Evolutionary conservation across 2,113 vertebrate species (phyloP).

Genomic region (Hypanus sabinus): DNA sequence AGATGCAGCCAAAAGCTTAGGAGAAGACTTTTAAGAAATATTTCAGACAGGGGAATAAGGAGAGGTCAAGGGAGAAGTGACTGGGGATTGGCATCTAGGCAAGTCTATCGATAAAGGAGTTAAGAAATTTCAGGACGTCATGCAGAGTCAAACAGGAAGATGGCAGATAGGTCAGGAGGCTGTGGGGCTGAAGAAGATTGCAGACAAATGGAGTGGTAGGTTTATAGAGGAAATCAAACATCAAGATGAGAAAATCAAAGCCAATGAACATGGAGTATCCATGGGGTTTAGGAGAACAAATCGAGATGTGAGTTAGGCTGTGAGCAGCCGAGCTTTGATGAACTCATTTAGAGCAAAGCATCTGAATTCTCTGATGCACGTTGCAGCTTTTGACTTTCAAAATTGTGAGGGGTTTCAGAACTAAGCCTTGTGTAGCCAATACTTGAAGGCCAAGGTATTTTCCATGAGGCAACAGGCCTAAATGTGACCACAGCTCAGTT

Average conservation of each 20-base stretch:
- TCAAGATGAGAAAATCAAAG: background rate
- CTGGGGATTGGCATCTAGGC: background rate
- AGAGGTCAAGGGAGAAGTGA: background rate
- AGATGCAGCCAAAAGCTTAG: background rate
- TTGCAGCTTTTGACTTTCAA: background rate
- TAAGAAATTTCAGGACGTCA: no score
- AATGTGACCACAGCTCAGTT: background rate
- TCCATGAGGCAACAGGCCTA: background rate
- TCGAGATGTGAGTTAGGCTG: background rate
- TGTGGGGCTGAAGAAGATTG: background rate
- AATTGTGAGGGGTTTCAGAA: background rate
- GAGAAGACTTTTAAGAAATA: background rate
- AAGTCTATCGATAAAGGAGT: background rate
- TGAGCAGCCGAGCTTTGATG: background rate
- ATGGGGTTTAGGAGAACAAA: background rate
- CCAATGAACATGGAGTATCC: background rate
- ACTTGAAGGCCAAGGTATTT: background rate
- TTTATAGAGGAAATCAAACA: background rate
- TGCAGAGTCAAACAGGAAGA: no score
- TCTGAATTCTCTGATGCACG: background rate
- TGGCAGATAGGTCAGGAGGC: no score
- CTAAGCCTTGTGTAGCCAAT: background rate
- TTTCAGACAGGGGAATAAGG: background rate
- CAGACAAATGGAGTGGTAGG: background rate
- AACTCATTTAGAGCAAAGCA: background rate